A percentile compares a stretch with the other conserved stretches of the same genome.
Conservation (phyloP, 2,113 vertebrate species). For the Chelonoidis abingdonii region DNA sequence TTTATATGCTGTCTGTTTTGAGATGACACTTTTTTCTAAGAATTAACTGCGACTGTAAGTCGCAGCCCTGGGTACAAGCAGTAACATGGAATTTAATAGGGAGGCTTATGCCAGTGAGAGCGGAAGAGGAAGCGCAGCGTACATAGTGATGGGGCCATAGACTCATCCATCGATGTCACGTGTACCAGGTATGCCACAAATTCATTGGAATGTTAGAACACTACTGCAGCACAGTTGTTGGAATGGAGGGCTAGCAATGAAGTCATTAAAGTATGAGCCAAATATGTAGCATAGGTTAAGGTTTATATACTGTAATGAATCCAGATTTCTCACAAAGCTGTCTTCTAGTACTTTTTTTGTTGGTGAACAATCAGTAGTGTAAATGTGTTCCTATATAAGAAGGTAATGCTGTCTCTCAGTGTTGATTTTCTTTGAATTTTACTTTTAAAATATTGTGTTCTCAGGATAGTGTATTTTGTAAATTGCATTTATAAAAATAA, state of each 20-base stretch:
- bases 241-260: not conserved
- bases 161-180: not conserved
- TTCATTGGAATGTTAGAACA: conserved; percentile 23
- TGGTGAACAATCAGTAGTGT: not conserved
- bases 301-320: not conserved
- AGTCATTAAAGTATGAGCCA: not conserved
- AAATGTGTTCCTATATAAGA: not conserved
- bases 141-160: not conserved
- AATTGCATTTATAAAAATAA: not conserved
- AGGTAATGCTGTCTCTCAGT: not conserved
- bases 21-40: not conserved
- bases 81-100: not conserved
- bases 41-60: not conserved
- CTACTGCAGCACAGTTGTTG: not conserved
- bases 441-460: not conserved
- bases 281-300: not conserved
- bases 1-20: not conserved
- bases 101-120: not conserved
- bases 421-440: not conserved
- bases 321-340: not conserved
- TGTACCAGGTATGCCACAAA: not conserved
- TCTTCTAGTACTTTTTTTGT: not conserved
- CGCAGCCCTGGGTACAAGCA: not conserved
- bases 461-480: not conserved
- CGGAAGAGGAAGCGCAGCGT: not conserved